Evolutionary conservation across 2,888 invertebrate genomes (phyloP).

Genomic region (Cremastinae sp.): DNA sequence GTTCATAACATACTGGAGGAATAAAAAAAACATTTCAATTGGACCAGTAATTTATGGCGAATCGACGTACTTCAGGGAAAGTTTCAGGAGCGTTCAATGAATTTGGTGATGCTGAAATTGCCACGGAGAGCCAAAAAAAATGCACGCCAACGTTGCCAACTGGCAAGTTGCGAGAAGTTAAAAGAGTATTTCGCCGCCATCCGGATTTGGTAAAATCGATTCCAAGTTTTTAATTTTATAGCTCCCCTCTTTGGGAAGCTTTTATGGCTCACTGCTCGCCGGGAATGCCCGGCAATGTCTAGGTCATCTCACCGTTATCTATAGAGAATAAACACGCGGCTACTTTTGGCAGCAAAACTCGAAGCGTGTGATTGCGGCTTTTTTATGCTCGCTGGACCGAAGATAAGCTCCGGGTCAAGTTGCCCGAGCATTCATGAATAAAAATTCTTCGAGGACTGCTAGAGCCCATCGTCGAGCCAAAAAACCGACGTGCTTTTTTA

Average conservation of each 20-base stretch:
- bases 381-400: constrained; percentile 42
- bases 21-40: too few species aligned
- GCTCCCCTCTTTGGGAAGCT: not conserved
- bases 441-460: constrained; percentile 21
- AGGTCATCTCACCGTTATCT: not conserved
- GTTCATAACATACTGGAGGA: too few species aligned
- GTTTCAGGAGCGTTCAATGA: too few species aligned
- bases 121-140: too few species aligned
- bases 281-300: not conserved
- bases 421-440: constrained; percentile 43
- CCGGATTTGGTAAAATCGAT: constrained; percentile 1
- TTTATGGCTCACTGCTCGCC: not conserved
- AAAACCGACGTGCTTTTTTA: too few species aligned
- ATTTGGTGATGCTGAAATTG: too few species aligned
- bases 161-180: not conserved
- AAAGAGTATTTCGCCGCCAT: not conserved
- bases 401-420: constrained; percentile 45
- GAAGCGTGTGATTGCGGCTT: constrained; percentile 30
- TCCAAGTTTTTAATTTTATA: constrained; percentile 5
- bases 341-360: constrained; percentile 27
- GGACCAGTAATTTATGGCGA: too few species aligned
- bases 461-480: not conserved
- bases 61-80: too few species aligned
- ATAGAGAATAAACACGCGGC: constrained; percentile 2
- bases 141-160: not conserved